Base-by-base conservation (phyloP, 2,113 vertebrate genomes). In the Neodontobutis hainanensis region DNA sequence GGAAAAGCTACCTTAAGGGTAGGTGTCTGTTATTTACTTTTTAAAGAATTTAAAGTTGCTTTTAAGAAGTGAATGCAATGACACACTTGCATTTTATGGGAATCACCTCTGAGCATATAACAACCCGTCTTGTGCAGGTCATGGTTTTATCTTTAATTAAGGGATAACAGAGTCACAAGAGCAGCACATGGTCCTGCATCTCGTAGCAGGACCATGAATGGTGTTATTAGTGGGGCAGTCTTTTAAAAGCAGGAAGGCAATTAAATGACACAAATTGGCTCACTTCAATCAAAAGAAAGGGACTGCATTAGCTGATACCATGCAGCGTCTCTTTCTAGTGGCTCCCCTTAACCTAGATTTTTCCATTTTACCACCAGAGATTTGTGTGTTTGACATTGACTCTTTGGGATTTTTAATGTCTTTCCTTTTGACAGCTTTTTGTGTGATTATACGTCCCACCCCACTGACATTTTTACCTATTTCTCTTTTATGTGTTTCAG, bases 401-500 rank as follows among this genome's bases (percentile, higher is more conserved):
- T 50, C 70, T 53, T 44, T 45, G 38, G 53, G 42, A 53, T 64
- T 65, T 55, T 55, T 38, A 27, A 68, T 56, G 10, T 46, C 44
- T 46, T 4, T 60, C 11, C 52, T 67, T 69, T 70, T 73, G 73
- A 82, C 68, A 70, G 71, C 72, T 74, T 61, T 73, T 57, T 74
- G 36, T 66, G n/a, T 19, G 35, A 68, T 56, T 71, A 71, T 56
- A 15, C 3, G 19, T 27, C 19, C 19, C 19, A 3, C 19, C 19
- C 19, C 19, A 27, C 70, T 89, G 84, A 90, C 85, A 81, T 82
- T 83, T 82, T 62, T 64, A 47, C 67, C 45, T 59, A 65, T 63
- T 43, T 55, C 68, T 79, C 57, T 65, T 88, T 91, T 87, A 84
- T 93, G 89, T 91, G 70, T 84, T 88, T 58, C 92, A 99, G 97